Conservation (phyloP, 2,888 invertebrate genomes). For the Amiota minor region DNA sequence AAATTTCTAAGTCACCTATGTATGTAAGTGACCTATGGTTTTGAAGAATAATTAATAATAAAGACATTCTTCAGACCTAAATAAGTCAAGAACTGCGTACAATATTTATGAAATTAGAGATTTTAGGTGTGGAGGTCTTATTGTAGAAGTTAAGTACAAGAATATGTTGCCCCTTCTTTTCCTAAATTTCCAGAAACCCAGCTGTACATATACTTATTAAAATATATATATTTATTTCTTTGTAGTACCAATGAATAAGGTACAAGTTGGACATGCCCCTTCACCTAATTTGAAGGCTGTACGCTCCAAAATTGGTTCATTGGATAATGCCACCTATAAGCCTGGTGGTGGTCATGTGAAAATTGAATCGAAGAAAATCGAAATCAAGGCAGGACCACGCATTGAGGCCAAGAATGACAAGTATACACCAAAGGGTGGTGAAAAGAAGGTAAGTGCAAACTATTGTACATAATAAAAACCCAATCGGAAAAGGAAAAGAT, state of each 20-base stretch:
- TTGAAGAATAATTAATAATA: too few species aligned
- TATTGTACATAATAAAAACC: neutral
- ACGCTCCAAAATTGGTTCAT: slow-evolving; percentile 93
- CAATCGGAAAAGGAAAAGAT: neutral
- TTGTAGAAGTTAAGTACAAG: too few species aligned
- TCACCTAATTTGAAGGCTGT: slow-evolving; percentile 93
- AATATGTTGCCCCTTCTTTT: too few species aligned
- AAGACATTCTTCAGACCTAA: too few species aligned
- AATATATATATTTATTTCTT: too few species aligned
- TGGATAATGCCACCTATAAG: slow-evolving; percentile 91
- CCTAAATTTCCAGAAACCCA: too few species aligned
- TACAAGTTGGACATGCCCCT: slow-evolving; percentile 92
- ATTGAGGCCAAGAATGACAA: slow-evolving; percentile 93
- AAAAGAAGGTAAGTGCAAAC: slow-evolving; percentile 84
- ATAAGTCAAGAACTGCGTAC: too few species aligned
- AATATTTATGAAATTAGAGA: too few species aligned
- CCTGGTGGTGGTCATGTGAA: slow-evolving; percentile 92
- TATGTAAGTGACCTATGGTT: too few species aligned
- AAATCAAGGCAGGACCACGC: slow-evolving; percentile 87
- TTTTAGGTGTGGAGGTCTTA: too few species aligned
- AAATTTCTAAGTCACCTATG: too few species aligned
- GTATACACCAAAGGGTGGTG: slow-evolving; percentile 89
- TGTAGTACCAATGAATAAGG: slow-evolving; percentile 94
- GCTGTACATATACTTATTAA: too few species aligned
- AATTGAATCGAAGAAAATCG: slow-evolving; percentile 89